Conservation (phyloP, 2,797 vertebrate species). For the Acanthiza pusilla region DNA sequence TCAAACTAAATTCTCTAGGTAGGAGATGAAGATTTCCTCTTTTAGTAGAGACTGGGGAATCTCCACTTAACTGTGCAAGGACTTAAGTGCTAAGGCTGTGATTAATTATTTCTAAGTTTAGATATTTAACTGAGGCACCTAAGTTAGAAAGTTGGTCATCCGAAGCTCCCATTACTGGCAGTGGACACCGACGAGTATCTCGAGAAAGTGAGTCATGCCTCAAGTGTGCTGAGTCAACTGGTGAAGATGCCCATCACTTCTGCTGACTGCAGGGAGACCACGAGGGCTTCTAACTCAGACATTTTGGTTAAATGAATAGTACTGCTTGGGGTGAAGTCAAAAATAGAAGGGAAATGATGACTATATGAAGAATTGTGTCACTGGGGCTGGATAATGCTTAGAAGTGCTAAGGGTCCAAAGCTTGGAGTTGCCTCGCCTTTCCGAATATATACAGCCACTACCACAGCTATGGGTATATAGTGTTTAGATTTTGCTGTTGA, state of each 20-base stretch:
- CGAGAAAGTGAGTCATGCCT: constrained; percentile 31
- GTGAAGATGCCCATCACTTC: background rate
- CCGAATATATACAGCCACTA: background rate
- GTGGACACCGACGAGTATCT: background rate
- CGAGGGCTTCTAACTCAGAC: background rate
- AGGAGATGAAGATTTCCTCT: background rate
- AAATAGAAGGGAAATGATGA: background rate
- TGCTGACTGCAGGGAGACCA: constrained; percentile 16
- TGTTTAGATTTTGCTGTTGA: background rate
- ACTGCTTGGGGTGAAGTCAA: background rate
- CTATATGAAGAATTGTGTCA: background rate
- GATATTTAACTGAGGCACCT: background rate
- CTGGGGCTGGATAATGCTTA: background rate
- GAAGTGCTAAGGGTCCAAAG: background rate
- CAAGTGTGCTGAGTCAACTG: background rate
- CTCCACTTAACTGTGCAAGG: background rate
- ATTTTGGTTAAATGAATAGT: background rate
- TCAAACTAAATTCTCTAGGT: background rate
- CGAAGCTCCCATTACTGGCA: background rate
- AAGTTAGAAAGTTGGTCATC: constrained; percentile 37
- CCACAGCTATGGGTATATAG: background rate
- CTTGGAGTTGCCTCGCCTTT: background rate
- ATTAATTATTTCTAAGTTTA: constrained; percentile 41
- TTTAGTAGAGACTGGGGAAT: background rate
- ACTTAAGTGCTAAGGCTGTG: background rate